A percentile compares a stretch with the other conserved stretches of the same genome.
phyloP scores from a whole-genome alignment of 2,113 vertebrate species.

The Python bivittatus region DNA sequence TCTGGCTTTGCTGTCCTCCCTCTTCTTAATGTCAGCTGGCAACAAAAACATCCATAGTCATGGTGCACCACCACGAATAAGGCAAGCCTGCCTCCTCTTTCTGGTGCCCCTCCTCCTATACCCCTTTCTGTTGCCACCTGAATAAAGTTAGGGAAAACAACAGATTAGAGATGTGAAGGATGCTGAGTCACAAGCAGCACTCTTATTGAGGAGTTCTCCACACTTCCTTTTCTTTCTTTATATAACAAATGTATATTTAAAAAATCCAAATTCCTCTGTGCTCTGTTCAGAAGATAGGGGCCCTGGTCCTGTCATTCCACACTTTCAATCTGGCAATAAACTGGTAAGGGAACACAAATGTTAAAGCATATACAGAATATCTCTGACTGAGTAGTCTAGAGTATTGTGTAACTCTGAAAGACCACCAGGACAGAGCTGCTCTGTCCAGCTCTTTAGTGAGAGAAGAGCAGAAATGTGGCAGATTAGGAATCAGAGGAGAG shows the following conservation, averaged over 20 bases:
- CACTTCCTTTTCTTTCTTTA: not conserved
- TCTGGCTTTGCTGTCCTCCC: not conserved
- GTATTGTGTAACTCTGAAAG: not conserved
- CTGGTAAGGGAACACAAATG: not conserved
- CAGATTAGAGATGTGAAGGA: not conserved
- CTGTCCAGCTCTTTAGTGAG: not conserved
- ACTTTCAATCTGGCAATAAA: not conserved
- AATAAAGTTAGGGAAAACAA: not conserved
- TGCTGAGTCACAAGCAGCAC: not conserved
- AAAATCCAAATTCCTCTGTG: no score
- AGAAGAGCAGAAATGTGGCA: not conserved
- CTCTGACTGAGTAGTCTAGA: not conserved
- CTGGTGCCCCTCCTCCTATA: not conserved
- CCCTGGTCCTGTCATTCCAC: no score
- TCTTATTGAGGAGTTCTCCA: not conserved
- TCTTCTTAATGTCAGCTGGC: not conserved
- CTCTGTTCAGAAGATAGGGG: no score
- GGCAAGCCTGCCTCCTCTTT: not conserved
- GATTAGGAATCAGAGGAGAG: not conserved
- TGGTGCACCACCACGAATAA: not conserved
- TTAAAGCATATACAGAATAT: not conserved
- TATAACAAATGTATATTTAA: no score
- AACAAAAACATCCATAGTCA: not conserved
- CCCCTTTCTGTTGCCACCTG: not conserved
- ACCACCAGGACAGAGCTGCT: not conserved